Evolutionary conservation across 2,797 vertebrate species (phyloP).

Genomic region (Hyperoplus lanceolatus): DNA sequence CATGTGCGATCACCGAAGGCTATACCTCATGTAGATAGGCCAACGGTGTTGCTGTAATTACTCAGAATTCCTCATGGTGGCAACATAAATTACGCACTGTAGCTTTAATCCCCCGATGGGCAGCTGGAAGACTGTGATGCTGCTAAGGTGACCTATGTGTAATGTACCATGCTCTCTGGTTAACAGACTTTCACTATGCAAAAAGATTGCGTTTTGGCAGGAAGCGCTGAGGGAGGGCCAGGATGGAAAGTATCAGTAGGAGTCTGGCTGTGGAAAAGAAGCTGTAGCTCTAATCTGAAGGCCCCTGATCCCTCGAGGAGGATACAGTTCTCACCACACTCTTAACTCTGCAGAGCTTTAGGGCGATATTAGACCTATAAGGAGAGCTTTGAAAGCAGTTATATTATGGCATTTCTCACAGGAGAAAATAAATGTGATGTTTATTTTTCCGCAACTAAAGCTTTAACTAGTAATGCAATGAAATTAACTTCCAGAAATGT

Average conservation of each 20-base stretch:
- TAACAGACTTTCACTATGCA: conserved; percentile 31
- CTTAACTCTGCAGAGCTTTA: conserved; percentile 49
- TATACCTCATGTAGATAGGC: too few species aligned
- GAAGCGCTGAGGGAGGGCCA: conserved; percentile 35
- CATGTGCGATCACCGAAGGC: too few species aligned
- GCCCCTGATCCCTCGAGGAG: conserved; percentile 60
- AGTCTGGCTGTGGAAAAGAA: conserved; percentile 61
- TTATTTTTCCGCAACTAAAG: conserved; percentile 26
- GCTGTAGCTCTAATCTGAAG: conserved; percentile 52
- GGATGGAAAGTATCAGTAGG: conserved; percentile 73
- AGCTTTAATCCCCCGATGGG: background rate
- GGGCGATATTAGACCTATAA: conserved; percentile 65
- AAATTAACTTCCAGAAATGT: conserved; percentile 6
- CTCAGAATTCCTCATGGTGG: too few species aligned
- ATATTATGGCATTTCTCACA: conserved; percentile 17
- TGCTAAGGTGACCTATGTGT: conserved; percentile 9
- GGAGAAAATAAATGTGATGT: conserved; percentile 20
- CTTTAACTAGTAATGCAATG: background rate
- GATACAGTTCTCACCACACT: conserved; percentile 72
- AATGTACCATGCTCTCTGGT: conserved; percentile 13
- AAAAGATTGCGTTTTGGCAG: conserved; percentile 59
- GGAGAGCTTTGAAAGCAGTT: conserved; percentile 54
- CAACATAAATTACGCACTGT: too few species aligned
- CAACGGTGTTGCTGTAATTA: too few species aligned
- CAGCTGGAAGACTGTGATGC: conserved; percentile 30